Evolutionary conservation across 1,140 invertebrate species (phyloP).

Genomic region (Neomicropteryx cornuta): DNA sequence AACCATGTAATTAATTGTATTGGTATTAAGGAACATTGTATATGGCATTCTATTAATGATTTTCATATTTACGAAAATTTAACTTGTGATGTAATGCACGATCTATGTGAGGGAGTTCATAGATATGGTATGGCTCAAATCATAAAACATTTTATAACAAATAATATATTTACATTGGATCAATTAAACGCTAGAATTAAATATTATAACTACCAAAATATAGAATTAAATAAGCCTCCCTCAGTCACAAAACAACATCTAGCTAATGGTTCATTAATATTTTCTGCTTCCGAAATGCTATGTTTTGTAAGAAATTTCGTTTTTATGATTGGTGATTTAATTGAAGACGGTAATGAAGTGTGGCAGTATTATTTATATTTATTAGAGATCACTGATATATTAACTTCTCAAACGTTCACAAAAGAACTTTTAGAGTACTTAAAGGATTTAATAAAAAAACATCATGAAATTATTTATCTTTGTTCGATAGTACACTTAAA

Average conservation of each 20-base stretch:
- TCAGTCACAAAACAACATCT: slow-evolving; percentile 11
- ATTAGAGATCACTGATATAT: slow-evolving; percentile 15
- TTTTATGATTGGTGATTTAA: slow-evolving; percentile 16
- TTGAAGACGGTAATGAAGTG: slow-evolving; percentile 11
- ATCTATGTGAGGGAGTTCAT: slow-evolving; percentile 19
- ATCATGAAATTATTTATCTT: slow-evolving; percentile 11
- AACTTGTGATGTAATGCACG: slow-evolving; percentile 20
- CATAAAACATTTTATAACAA: slow-evolving; percentile 14
- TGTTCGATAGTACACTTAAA: slow-evolving; percentile 15
- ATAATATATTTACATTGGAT: slow-evolving; percentile 17
- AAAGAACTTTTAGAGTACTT: not conserved
- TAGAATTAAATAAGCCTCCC: slow-evolving; percentile 15
- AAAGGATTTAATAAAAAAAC: slow-evolving; percentile 10
- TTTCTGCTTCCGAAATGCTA: slow-evolving; percentile 18
- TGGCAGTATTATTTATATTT: slow-evolving; percentile 18
- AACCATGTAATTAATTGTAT: slow-evolving; percentile 9
- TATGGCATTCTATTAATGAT: slow-evolving; percentile 10
- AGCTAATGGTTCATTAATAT: slow-evolving; percentile 12
- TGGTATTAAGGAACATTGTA: slow-evolving; percentile 14
- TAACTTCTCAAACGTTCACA: slow-evolving; percentile 7
- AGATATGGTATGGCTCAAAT: slow-evolving; percentile 17
- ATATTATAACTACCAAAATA: slow-evolving; percentile 15
- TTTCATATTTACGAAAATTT: slow-evolving; percentile 20
- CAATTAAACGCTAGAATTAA: slow-evolving; percentile 15
- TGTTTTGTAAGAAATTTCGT: slow-evolving; percentile 15